Evolutionary conservation across 2,113 vertebrate genomes (phyloP), one percentile per base, ranked within the genome.

Genomic region (Cynocephalus volans): DNA sequence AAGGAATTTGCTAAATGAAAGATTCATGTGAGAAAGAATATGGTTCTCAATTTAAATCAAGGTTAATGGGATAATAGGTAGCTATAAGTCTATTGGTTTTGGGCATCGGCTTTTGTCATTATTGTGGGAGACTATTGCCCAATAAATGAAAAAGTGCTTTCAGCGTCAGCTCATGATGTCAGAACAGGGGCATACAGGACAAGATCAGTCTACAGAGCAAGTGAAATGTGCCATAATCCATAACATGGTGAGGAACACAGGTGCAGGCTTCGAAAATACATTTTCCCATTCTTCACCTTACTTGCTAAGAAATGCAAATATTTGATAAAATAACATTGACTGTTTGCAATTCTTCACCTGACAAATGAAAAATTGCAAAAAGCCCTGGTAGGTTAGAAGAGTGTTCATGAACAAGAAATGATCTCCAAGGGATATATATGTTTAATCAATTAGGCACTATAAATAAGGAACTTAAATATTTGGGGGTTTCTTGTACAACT

Each of bases 241-340:
- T 19, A 52, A 8, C 31, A 24, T 8, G 19, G 8, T 62, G 36
- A 92, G 60, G 8, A 77, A 26, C 41, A 41, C 12, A 86, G 36
- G 3, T 65, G 19, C 75, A 77, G n/a, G 3, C 76, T 95, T 69
- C 62, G 41, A 87, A 93, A 86, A 93, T 81, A 41, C 21, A 75
- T 80, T 94, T 96, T 87, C 73, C 36, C 14, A 21, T 64, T 58
- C 52, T 93, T 93, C 73, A 54, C 31, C 87, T 95, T 60, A 75
- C 82, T 83, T 93, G 86, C 19, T 45, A 90, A 95, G 77, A 96
- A 97, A 93, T 65, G 79, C 62, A 96, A 92, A 95, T 96, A 96
- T 90, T 96, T 96, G 92, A 96, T 14, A 79, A 96, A 94, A 95
- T 84, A 89, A 87, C 54, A 80, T 21, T 85, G 36, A 92, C n/a